Percentiles rank a stretch among this genome's conserved stretches.
These are phyloP conservation scores for Pogonomyrmex barbatus DNA, from an alignment of 1,140 invertebrate species.

Conservation along the genomic window DNA sequence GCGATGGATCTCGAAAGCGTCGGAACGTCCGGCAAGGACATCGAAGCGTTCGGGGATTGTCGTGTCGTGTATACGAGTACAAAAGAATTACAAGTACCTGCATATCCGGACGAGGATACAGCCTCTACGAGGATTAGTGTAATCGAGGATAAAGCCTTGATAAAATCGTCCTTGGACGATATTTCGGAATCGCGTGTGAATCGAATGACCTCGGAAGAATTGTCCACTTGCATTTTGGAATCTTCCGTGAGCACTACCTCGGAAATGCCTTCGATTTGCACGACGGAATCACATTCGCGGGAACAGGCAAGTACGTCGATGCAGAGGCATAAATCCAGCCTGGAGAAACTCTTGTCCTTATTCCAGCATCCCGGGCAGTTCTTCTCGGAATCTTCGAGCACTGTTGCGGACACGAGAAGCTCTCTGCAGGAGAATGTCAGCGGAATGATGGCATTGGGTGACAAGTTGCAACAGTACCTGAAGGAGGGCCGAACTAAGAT, in stretches of 20 bases:
- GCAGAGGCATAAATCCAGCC: constrained; percentile 72
- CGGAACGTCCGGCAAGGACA: not conserved
- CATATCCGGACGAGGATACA: constrained; percentile 41
- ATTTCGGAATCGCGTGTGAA: not conserved
- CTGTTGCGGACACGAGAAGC: constrained; percentile 62
- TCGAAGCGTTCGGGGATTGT: not conserved
- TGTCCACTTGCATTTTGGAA: not conserved
- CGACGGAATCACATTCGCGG: constrained; percentile 38
- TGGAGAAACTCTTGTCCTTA: constrained; percentile 75
- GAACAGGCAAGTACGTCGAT: constrained; percentile 53
- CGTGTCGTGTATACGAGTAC: constrained; percentile 31
- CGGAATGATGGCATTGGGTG: constrained; percentile 74
- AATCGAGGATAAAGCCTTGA: constrained; percentile 25
- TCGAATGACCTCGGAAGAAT: not conserved
- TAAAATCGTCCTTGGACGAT: not conserved
- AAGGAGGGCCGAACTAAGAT: constrained; percentile 67
- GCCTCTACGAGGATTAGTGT: constrained; percentile 24
- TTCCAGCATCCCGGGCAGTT: constrained; percentile 77
- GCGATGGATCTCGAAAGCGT: not conserved
- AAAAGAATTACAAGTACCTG: constrained; percentile 36
- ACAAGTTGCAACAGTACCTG: constrained; percentile 78
- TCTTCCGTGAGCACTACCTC: constrained; percentile 27
- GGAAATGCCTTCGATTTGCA: constrained; percentile 7
- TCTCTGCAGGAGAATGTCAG: constrained; percentile 72
- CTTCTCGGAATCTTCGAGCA: constrained; percentile 67